Evolutionary conservation across 2,888 invertebrate species (phyloP).

Genomic region (Schizaphis graminum): DNA sequence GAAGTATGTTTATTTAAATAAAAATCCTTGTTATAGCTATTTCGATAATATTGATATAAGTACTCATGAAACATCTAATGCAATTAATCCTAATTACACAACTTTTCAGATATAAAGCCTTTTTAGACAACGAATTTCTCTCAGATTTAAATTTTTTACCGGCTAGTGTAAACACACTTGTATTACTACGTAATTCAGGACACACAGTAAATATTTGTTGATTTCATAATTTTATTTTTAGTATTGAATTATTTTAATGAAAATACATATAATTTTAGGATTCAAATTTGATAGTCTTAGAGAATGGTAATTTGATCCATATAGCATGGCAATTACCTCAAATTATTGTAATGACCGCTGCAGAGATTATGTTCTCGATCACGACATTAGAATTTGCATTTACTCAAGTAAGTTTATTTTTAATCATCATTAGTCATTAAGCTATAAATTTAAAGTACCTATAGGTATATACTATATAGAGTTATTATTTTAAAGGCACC

Average conservation of each 20-base stretch:
- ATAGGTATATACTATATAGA: not conserved
- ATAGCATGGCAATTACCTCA: slow-evolving; percentile 92
- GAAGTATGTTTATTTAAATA: not conserved
- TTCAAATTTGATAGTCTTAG: slow-evolving; percentile 70
- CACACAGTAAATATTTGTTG: slow-evolving; percentile 49
- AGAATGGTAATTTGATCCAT: slow-evolving; percentile 79
- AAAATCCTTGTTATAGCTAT: not conserved
- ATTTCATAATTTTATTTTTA: slow-evolving; percentile 6
- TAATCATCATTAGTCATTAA: not conserved
- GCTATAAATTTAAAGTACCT: not conserved
- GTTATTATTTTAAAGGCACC: slow-evolving; percentile 78
- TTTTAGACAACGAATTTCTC: slow-evolving; percentile 71
- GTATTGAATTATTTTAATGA: not conserved
- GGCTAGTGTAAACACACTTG: slow-evolving; percentile 71
- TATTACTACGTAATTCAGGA: slow-evolving; percentile 67
- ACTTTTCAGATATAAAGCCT: slow-evolving; percentile 66
- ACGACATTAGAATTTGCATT: slow-evolving; percentile 97
- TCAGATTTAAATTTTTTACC: slow-evolving; percentile 70
- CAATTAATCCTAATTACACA: not conserved
- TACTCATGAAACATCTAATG: not conserved
- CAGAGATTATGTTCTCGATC: slow-evolving; percentile 95
- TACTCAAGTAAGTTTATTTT: slow-evolving; percentile 76
- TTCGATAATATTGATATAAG: not conserved
- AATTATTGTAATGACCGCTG: slow-evolving; percentile 91
- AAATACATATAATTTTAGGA: slow-evolving; percentile 14